Evolutionary conservation across 2,113 vertebrate genomes (phyloP), one percentile per base, ranked within the genome.

Genomic region (Scomber scombrus): DNA sequence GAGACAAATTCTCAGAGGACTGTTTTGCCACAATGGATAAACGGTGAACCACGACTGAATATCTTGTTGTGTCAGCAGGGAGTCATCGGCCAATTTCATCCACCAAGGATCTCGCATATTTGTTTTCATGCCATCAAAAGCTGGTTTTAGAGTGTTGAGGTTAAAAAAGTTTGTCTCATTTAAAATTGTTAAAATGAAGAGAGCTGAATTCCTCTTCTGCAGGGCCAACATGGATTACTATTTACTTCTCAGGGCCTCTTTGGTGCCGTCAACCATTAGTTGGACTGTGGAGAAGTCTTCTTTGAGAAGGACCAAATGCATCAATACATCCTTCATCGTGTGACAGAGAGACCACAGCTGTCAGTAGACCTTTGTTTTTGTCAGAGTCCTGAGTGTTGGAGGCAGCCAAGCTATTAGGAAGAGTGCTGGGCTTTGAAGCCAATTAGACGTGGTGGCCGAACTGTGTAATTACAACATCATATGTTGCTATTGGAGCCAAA

Each of bases 51-150:
- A 34, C 5, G 5, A 34, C 31, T 6, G 31, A 34, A 34, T 34
- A 34, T 34, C 31, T 7, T 7, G 7, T 5, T 7, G 31, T 34
- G 31, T 34, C 31, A 34, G 31, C 31, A 34, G 31, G 31, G 31
- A 34, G 7, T 34, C 31, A 34, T 34, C 31, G 4, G 31, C 5
- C 31, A 34, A 34, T 34, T 52, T 52, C 3, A 21, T 52, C 51
- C 19, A 19, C 11, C 51, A 19, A 52, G 51, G n/a, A 52, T 52
- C n/a, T 10, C 3, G 19, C 51, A 21, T 52, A 21, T 54, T 29
- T 43, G 26, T 54, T 76, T 34, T 34, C 31, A 67, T 52, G 65
- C 51, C 64, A 60, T 29, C n/a, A 45, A 77, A 68, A 21, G 11
- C 46, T 60, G 64, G 34, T 13, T 43, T 40, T 45, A 65, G 4